Conservation (phyloP, 2,113 vertebrate species). For the Nycticryphes semicollaris region DNA sequence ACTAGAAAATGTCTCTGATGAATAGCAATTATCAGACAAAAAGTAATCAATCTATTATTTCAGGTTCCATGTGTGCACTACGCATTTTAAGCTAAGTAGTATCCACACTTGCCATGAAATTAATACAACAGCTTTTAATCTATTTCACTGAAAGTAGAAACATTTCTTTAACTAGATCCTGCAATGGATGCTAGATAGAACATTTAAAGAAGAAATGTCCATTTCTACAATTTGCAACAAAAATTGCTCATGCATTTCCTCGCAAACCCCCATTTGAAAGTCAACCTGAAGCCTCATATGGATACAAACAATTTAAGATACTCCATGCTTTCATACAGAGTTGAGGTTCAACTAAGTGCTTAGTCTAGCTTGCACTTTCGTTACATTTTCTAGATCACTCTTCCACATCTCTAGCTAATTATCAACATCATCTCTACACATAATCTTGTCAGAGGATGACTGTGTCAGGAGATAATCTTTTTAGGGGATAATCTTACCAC, state of each 20-base stretch:
- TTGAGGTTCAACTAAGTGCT: not conserved
- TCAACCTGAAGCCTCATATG: not conserved
- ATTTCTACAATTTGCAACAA: not conserved
- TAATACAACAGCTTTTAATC: not conserved
- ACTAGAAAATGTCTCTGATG: not conserved
- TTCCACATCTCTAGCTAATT: slow-evolving; percentile 33
- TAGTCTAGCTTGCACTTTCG: not conserved
- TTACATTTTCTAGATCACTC: not conserved
- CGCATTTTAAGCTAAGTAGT: not conserved
- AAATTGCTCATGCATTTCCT: not conserved
- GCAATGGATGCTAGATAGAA: not conserved
- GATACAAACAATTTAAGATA: not conserved
- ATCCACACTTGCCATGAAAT: not conserved
- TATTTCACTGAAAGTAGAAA: not conserved
- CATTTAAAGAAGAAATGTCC: not conserved
- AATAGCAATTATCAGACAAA: not conserved
- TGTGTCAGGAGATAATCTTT: slow-evolving; percentile 46
- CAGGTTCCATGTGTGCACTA: not conserved
- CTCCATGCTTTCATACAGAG: not conserved
- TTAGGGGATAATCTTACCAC: slow-evolving; percentile 47
- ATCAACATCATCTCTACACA: slow-evolving; percentile 17
- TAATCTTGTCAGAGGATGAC: slow-evolving; percentile 47
- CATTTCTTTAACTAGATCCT: not conserved
- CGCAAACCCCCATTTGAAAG: not conserved
- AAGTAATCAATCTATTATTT: not conserved